Percentiles rank a stretch among this genome's conserved stretches.
Conservation (phyloP, 2,888 invertebrate species). For the Melanostoma scalare region DNA sequence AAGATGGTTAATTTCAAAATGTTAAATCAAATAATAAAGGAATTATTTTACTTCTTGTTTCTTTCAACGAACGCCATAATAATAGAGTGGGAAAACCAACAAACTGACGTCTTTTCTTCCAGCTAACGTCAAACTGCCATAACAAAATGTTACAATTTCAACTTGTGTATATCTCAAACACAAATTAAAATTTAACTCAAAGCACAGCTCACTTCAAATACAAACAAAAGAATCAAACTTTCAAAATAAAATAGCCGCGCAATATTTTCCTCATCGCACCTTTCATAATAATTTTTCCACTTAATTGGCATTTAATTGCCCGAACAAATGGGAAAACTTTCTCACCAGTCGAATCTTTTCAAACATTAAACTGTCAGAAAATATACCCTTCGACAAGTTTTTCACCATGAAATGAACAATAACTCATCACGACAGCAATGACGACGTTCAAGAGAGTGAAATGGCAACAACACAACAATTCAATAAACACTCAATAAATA, state of each 20-base stretch:
- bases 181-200: no score
- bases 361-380: conserved; percentile 42
- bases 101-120: no score
- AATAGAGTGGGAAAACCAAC: no score
- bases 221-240: conserved; percentile 27
- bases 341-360: conserved; percentile 19
- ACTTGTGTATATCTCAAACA: no score
- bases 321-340: conserved; percentile 36
- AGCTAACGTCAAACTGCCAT: no score
- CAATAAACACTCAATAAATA: conserved; percentile 82
- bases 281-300: conserved; percentile 51
- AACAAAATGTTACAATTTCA: no score
- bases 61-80: no score
- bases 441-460: conserved; percentile 7
- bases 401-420: neutral
- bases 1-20: no score
- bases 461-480: conserved; percentile 74
- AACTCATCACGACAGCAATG: conserved; percentile 3
- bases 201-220: conserved; percentile 6
- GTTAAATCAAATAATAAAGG: no score
- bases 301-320: conserved; percentile 68
- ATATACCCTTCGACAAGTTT: conserved; percentile 24
- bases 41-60: no score
- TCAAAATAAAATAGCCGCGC: conserved; percentile 37
- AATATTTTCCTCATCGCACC: conserved; percentile 25